Conservation (phyloP, 2,888 invertebrate genomes). For the Drosophila borealis region DNA sequence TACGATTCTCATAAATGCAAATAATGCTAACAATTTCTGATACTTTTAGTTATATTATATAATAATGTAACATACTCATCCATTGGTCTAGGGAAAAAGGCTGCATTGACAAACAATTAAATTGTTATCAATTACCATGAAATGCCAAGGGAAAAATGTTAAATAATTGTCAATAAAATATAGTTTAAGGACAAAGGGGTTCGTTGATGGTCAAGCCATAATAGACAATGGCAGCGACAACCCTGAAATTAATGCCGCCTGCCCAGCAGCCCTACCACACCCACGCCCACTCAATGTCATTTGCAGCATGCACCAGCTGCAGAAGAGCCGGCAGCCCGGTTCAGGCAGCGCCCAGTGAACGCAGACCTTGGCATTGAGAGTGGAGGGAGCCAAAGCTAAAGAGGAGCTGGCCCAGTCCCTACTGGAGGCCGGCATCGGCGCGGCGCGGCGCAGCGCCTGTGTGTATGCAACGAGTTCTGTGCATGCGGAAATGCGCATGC, state of each 20-base stretch:
- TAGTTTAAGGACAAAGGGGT: constrained; percentile 19
- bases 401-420: constrained; percentile 32
- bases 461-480: constrained; percentile 39
- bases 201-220: constrained; percentile 30
- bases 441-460: constrained; percentile 5
- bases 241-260: constrained; percentile 61
- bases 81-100: background rate
- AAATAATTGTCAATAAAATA: constrained; percentile 37
- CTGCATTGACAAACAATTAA: background rate
- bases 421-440: constrained; percentile 31
- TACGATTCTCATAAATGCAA: background rate
- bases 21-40: rapidly evolving
- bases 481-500: constrained; percentile 82
- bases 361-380: constrained; percentile 10
- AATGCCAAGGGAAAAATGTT: constrained; percentile 18
- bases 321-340: constrained; percentile 26
- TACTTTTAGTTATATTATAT: background rate
- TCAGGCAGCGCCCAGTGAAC: constrained; percentile 13
- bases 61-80: too few species aligned
- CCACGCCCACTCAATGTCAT: constrained; percentile 62
- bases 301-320: constrained; percentile 53
- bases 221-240: constrained; percentile 36
- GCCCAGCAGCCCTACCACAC: constrained; percentile 18
- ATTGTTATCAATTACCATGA: background rate
- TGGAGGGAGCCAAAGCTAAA: constrained; percentile 1